Conservation (phyloP, 2,113 vertebrate species). For the Telmatochromis sp. region DNA sequence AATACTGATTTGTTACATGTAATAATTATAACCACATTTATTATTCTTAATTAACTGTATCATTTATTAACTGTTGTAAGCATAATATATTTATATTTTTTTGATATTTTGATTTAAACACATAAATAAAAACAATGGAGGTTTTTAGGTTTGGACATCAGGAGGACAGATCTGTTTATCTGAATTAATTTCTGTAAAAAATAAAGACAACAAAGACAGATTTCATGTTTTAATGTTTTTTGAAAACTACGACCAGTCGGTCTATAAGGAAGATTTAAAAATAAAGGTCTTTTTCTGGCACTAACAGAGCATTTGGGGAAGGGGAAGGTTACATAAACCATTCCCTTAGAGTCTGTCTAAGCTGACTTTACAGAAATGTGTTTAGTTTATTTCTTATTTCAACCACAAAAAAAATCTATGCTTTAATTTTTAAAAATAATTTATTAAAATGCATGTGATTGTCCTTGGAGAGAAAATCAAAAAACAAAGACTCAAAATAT, state of each 20-base stretch:
- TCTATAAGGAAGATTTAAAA: not conserved
- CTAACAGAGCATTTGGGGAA: rapidly evolving
- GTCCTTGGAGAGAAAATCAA: not conserved
- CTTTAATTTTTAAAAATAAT: not conserved
- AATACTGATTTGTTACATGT: rapidly evolving
- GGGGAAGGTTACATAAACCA: not conserved
- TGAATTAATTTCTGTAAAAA: not conserved
- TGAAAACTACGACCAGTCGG: rapidly evolving
- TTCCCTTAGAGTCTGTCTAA: not conserved
- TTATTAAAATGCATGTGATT: not conserved
- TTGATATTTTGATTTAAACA: not conserved
- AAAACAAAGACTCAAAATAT: not conserved
- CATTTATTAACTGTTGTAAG: not conserved
- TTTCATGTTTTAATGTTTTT: not conserved
- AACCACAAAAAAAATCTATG: not conserved
- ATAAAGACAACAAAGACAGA: not conserved
- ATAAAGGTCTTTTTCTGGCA: not conserved
- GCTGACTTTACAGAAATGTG: not conserved
- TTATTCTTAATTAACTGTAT: not conserved
- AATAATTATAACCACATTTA: not conserved
- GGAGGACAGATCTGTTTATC: not conserved
- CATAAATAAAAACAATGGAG: not conserved
- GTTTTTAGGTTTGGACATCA: not conserved
- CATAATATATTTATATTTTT: rapidly evolving
- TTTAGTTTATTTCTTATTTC: not conserved